Evolutionary conservation across 2,888 invertebrate species (phyloP), one percentile per base, ranked within the genome.

Genomic region (Leptogaster cylindrica): DNA sequence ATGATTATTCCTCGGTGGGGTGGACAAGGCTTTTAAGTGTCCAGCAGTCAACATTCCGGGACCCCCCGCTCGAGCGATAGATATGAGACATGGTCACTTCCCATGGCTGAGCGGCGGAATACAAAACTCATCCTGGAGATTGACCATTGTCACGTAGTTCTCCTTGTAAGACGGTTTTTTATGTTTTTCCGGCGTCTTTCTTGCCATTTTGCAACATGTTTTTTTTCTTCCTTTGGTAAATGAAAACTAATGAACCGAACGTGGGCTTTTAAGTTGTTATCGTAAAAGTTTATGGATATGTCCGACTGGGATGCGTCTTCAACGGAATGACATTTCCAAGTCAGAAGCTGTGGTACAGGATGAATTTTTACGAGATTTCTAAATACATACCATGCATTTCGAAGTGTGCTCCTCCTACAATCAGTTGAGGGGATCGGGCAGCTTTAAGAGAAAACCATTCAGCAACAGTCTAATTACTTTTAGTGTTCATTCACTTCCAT

Each of bases 211-310:
- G 69, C 55, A 67, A 67, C 67, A 69, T 63, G 63, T 69, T 66
- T 58, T 69, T 64, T 65, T 58, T 65, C 65, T 65, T 52, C 58
- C 67, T 67, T 58, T 58, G 69, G 69, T 69, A 69, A 69, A 69
- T 69, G 69, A 69, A 69, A 69, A 69, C 69, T 69, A 69, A 69
- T 69, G 69, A 69, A 67, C 67, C 58, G 69, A 69, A 69, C 69
- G 69, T 69, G 69, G 69, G 67, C 69, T 69, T 69, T 69, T 67
- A 69, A 69, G 69, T 69, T 69, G 69, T 69, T 66, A 67, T 67
- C 69, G 65, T 69, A 69, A 69, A 69, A 69, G 65, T 69, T 69
- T 69, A 69, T 67, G 69, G 67, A 67, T 67, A 69, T 69, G 67
- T 58, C 66, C 64, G 14, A 20, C 27, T 25, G 28, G 61, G 61